A percentile compares a stretch with the other conserved stretches of the same genome.
Conservation (phyloP, 2,888 invertebrate species). For the Eupithecia centaureata region DNA sequence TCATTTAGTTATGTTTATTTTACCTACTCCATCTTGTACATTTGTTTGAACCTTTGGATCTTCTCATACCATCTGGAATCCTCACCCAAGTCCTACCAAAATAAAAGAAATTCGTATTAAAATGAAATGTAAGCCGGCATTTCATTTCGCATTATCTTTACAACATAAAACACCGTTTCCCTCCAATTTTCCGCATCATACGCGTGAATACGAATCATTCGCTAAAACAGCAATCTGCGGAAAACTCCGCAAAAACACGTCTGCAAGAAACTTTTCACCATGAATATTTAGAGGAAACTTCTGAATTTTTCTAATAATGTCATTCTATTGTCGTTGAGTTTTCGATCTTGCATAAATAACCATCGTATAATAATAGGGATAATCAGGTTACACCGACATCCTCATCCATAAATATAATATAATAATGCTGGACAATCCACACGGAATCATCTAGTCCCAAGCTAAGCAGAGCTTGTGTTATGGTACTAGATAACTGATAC, state of each 20-base stretch:
- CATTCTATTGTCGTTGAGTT: constrained; percentile 11
- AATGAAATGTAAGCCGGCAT: background rate
- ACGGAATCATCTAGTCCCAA: no score
- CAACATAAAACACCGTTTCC: constrained; percentile 2
- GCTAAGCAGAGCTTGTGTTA: no score
- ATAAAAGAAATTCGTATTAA: background rate
- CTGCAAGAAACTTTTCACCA: background rate
- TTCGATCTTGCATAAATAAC: background rate
- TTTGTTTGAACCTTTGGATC: background rate
- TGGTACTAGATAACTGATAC: no score
- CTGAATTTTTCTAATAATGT: background rate
- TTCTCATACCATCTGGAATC: background rate
- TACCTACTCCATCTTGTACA: background rate
- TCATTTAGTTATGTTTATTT: no score
- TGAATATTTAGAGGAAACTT: constrained; percentile 2
- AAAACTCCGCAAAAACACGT: background rate
- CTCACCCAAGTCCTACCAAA: background rate
- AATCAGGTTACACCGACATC: no score
- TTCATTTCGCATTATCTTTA: background rate
- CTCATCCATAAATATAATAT: no score
- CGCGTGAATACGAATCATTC: constrained; percentile 32
- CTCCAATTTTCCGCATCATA: constrained; percentile 6
- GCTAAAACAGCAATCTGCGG: constrained; percentile 5
- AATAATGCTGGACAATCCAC: no score
- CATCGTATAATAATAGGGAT: background rate